Evolutionary conservation across 2,113 vertebrate species (phyloP), one percentile per base, ranked within the genome.

Genomic region (Dinomys branickii): DNA sequence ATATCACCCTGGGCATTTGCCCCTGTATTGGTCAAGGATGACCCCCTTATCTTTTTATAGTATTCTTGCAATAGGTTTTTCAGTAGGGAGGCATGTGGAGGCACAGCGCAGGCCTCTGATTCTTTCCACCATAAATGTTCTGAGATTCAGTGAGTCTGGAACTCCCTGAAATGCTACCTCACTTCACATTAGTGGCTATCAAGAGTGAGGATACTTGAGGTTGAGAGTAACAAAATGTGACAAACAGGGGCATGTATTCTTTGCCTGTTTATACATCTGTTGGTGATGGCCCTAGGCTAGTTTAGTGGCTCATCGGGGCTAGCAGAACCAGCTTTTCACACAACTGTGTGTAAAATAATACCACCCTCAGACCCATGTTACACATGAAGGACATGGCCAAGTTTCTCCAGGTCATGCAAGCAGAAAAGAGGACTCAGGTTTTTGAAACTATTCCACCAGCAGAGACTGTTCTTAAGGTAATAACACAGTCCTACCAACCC

Each of bases 61-160:
- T n/a, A 33, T 95, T 93, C 82, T 97, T 97, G 52, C 35, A 84
- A 97, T 92, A 94, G 69, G 94, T 19, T 94, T 97, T 63, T 96
- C 83, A 26, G 84, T 88, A 85, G 33, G 12, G 17, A 56, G 69
- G 77, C 69, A 93, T 80, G 63, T 58, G 44, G 19, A 88, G 63
- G 16, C 26, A 33, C 35, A 50, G 47, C 20, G 12, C 59, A 92
- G 33, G 58, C 13, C 56, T 44, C 6, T 75, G 35, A 56, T 16
- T 58, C 12, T 69, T 8, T 44, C 5, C 5, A 41, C 44, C 12
- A 20, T 1, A 26, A 56, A 35, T 11, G 28, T 16, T 16, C 44
- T 2, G 12, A 22, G 54, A 81, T 0, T 35, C 38, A 4, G 0
- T 16, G 35, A 71, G 6, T 41, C 50, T 50, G 13, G 3, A 17